A percentile compares a stretch with the other conserved stretches of the same genome.
These are phyloP conservation scores for Mongoloraphidia duomilia DNA, from an alignment of 2,888 invertebrate species.

Conservation along the genomic window DNA sequence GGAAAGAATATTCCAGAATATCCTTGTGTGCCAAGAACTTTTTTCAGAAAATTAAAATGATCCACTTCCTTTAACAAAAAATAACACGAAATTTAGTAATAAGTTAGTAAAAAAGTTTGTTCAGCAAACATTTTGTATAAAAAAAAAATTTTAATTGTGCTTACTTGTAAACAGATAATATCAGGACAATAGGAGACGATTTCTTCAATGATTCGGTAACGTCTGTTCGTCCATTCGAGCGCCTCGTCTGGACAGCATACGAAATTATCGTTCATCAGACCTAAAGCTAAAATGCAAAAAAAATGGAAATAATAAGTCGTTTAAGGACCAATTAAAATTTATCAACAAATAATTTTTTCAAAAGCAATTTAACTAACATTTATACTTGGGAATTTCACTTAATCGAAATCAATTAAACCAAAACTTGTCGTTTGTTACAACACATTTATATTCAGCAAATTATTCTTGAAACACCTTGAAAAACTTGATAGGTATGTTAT, in stretches of 20 bases:
- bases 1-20: constrained; percentile 56
- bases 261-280: constrained; percentile 56
- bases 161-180: constrained; percentile 55
- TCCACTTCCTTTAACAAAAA: constrained; percentile 48
- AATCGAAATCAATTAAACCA: too few relatives aligned
- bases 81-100: constrained; percentile 9
- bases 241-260: constrained; percentile 54
- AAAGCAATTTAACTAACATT: not conserved
- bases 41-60: constrained; percentile 52
- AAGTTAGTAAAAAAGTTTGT: constrained; percentile 10
- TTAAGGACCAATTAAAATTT: constrained; percentile 12
- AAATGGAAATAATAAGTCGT: constrained; percentile 8
- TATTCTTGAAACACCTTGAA: too few relatives aligned
- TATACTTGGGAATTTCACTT: not conserved
- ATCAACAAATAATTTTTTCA: constrained; percentile 1
- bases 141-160: constrained; percentile 4
- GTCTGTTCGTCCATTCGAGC: constrained; percentile 50
- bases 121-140: constrained; percentile 1
- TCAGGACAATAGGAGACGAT: constrained; percentile 52
- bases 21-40: constrained; percentile 44
- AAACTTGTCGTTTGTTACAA: too few relatives aligned
- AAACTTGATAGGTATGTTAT: too few relatives aligned
- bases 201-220: constrained; percentile 54
- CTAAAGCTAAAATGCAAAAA: constrained; percentile 39
- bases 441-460: too few relatives aligned